Evolutionary conservation across 2,797 vertebrate species (phyloP).

Genomic region (Chelon auratus): DNA sequence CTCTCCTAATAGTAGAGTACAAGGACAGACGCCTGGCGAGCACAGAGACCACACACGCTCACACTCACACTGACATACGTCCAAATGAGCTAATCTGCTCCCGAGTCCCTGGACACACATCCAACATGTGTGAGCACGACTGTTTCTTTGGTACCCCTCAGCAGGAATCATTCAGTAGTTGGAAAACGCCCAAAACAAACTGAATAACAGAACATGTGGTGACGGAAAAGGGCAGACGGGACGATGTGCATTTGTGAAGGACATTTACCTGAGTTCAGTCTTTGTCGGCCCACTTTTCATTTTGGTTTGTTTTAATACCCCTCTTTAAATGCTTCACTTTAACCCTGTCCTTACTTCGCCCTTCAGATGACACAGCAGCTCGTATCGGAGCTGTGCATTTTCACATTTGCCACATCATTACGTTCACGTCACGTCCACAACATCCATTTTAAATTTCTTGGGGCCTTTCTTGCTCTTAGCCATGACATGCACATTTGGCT

Average conservation of each 20-base stretch:
- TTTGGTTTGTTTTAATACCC: slow-evolving; percentile 33
- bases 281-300: slow-evolving; percentile 44
- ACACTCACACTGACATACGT: slow-evolving; percentile 14
- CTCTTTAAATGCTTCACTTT: slow-evolving; percentile 27
- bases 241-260: slow-evolving; percentile 42
- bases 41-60: slow-evolving; percentile 34
- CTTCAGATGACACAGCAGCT: slow-evolving; percentile 32
- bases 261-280: slow-evolving; percentile 35
- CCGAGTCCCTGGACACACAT: slow-evolving; percentile 36
- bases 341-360: slow-evolving; percentile 33
- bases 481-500: slow-evolving; percentile 21
- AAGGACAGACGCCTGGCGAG: slow-evolving; percentile 52
- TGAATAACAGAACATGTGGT: slow-evolving; percentile 43
- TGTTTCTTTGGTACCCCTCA: slow-evolving; percentile 42
- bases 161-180: slow-evolving; percentile 47
- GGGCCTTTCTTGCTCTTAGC: slow-evolving; percentile 21
- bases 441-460: slow-evolving; percentile 34
- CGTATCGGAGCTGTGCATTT: slow-evolving; percentile 19
- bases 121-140: slow-evolving; percentile 18
- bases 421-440: slow-evolving; percentile 26
- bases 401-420: slow-evolving; percentile 24
- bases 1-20: slow-evolving; percentile 47
- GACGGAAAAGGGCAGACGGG: slow-evolving; percentile 41
- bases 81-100: slow-evolving; percentile 40
- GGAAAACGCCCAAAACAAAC: slow-evolving; percentile 56